Base-by-base conservation (phyloP, 2,888 invertebrate species). In the Myopa tessellatipennis region DNA sequence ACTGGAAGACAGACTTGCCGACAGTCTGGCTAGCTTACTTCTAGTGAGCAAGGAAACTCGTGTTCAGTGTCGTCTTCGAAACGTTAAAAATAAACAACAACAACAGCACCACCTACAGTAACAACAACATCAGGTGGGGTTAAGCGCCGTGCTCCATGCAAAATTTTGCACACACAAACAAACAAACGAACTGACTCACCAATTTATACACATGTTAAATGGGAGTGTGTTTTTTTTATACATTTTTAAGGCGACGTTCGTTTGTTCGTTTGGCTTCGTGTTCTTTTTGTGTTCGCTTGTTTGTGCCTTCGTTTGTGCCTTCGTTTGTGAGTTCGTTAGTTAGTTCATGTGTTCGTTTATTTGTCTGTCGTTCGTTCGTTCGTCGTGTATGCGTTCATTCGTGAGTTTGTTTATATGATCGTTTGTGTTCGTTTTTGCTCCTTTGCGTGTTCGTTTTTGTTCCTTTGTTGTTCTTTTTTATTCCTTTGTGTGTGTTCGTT, bases 61-160 rank as follows among this genome's bases (percentile, higher is more conserved):
- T 38, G 14, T 4, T 65, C 12, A 40, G 36, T 65, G 38, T 38
- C 26, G 61, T 38, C n/a, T 34, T 7, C 50, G 65, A 36, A 52
- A 40, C 65, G 52, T 45, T 65, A 63, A 72, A 70, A 34, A 70
- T 36, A 69, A 63, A 61, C 26, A 61, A 45, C 45, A 45, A 45
- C 45, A 10, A 6, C 18, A 61, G 1, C n/a, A 45, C 45, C 26
- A 10, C 45, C 18, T 16, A 3, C n/a, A 36, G 16, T 10, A 16
- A n/a, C 26, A 75, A 75, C 75, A 68, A 14, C 14, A 26, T 60
- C 69, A 75, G 75, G 75, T 69, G 16, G 8, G 34, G 38, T 65
- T 40, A 69, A 69, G 34, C 68, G 45, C 60, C 68, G 18, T 16
- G 60, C 40, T 40, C 60, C 68, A 75, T 75, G 75, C 75, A 75